These are phyloP conservation scores for Castor canadensis DNA, from an alignment of 2,113 vertebrate genomes.

Conservation along the genomic window DNA sequence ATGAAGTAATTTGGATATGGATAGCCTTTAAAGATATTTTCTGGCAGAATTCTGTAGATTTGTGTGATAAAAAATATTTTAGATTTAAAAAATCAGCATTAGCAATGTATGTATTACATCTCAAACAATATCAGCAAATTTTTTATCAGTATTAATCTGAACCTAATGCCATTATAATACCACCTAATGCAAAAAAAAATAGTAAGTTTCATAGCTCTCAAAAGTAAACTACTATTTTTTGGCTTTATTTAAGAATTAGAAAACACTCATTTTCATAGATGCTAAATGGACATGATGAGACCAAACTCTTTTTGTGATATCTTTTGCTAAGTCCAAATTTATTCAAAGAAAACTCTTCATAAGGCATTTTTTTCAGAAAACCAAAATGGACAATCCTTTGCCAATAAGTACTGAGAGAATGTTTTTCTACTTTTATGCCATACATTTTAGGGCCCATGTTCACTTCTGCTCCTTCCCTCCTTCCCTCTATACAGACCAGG, in stretches of 20 bases:
- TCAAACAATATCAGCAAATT: background rate
- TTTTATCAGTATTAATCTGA: background rate
- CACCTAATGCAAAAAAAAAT: background rate
- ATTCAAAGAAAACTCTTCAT: background rate
- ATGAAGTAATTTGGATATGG: constrained; percentile 2
- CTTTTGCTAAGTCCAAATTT: constrained; percentile 19
- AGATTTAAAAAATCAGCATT: background rate
- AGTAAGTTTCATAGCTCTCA: background rate
- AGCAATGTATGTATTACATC: background rate
- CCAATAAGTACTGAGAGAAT: background rate
- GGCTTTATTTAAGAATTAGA: background rate
- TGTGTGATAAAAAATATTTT: background rate
- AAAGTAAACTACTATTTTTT: background rate
- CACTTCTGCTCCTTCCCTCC: background rate
- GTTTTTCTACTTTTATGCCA: background rate
- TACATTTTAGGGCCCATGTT: background rate
- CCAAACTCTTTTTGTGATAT: background rate
- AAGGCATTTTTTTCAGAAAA: background rate
- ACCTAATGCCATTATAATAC: background rate
- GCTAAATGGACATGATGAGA: background rate
- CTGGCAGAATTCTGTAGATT: background rate
- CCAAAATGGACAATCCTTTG: background rate
- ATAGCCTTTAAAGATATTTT: background rate
- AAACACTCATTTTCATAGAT: background rate
- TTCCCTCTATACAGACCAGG: background rate